These are phyloP conservation scores for Elgonia sp. DNA, from an alignment of 2,888 invertebrate species.

Conservation along the genomic window DNA sequence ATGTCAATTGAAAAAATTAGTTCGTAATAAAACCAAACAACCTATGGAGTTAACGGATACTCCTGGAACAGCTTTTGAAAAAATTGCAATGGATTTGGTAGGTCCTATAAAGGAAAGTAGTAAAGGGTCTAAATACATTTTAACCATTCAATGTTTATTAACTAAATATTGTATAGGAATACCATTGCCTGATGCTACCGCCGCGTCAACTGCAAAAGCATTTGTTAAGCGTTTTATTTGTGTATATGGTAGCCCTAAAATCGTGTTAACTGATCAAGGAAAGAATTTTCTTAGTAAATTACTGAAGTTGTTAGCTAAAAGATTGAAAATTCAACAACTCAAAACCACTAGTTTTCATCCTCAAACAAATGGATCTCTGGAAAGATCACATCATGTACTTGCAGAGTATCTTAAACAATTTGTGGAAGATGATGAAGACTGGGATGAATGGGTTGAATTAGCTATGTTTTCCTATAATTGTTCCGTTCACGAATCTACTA, in stretches of 20 bases:
- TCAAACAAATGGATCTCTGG: slow-evolving; percentile 13
- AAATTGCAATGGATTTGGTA: slow-evolving; percentile 9
- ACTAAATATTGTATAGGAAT: too few relatives aligned
- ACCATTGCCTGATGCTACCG: neutral
- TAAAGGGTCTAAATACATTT: too few relatives aligned
- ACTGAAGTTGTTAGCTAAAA: neutral
- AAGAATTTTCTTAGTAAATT: slow-evolving; percentile 15
- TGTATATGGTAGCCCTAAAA: neutral
- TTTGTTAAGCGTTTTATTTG: slow-evolving; percentile 1
- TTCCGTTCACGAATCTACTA: neutral
- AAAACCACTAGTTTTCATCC: too few relatives aligned
- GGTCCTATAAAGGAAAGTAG: neutral
- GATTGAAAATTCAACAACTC: slow-evolving; percentile 31
- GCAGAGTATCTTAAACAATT: slow-evolving; percentile 9
- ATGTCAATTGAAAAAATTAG: slow-evolving; percentile 14
- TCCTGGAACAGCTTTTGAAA: slow-evolving; percentile 12
- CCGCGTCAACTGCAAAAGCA: neutral
- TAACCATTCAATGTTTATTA: too few relatives aligned
- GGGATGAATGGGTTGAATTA: slow-evolving; percentile 16
- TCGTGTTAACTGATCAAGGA: neutral
- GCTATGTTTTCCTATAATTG: slow-evolving; percentile 12
- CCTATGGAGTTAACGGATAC: slow-evolving; percentile 2
- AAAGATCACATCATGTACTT: slow-evolving; percentile 17
- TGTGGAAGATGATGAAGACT: neutral
- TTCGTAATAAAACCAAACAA: neutral